Evolutionary conservation across 2,888 invertebrate genomes (phyloP), one percentile per base, ranked within the genome.

Genomic region (Dryobotodes eremita): DNA sequence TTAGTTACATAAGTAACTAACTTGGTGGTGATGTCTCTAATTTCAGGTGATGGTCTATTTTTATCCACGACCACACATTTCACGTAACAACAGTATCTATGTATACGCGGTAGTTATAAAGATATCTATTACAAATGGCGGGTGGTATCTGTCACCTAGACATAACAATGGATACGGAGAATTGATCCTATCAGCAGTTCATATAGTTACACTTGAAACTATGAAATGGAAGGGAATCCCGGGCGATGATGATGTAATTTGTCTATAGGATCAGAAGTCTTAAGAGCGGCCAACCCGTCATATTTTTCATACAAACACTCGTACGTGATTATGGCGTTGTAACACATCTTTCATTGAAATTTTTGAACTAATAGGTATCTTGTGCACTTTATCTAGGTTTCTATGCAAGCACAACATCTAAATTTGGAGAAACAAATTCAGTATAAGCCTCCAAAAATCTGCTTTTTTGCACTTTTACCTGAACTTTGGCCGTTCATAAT

Each of bases 81-180:
- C 5, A 42, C 26, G 8, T 61, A 50, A 42, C 23, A 36, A 71
- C 23, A 65, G 26, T 10, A 36, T 23, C 23, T 17, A 15, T 31
- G 23, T n/a, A 20, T 20, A 65, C 26, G n/a, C 42, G 74, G 69
- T 50, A 69, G 71, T 69, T 61, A 69, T 74, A 75, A 61, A 80
- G 42, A 61, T 83, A 73, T 77, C 55, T 75, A 64, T 82, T 71
- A 74, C 73, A 73, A 23, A 59, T 55, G 31, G 55, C 36, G 26
- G 53, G 79, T 79, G 68, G 83, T 83, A 57, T 48, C 64, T 86
- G 36, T 59, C 78, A 68, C 71, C 71, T 75, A 88, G 88, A 88
- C 85, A 80, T 65, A 86, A 88, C 82, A 88, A 80, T 68, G 65
- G 48, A 42, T 88, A 83, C 88, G n/a, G 46, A 71, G 88, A 88